Evolutionary conservation across 2,888 invertebrate species (phyloP).

Genomic region (Drosophila sordidula): DNA sequence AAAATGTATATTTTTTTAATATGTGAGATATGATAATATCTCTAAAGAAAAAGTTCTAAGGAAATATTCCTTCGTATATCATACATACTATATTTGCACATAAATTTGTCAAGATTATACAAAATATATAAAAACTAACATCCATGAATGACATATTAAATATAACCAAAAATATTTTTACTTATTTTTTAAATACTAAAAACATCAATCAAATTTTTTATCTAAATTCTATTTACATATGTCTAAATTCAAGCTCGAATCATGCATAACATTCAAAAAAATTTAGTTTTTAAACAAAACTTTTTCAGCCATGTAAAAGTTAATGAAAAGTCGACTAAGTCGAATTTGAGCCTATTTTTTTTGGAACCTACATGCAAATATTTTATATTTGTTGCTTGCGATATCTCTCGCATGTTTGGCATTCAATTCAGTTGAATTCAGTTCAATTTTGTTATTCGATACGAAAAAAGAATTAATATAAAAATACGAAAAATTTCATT

Average conservation of each 20-base stretch:
- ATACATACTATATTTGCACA: too few species aligned
- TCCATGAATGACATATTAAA: neutral
- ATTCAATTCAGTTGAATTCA: constrained; percentile 29
- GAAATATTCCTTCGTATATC: too few species aligned
- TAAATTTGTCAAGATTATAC: too few species aligned
- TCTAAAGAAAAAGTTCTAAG: too few species aligned
- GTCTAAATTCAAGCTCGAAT: neutral
- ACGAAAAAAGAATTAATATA: constrained; percentile 7
- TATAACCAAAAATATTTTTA: neutral
- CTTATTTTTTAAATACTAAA: too few species aligned
- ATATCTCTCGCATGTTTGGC: constrained; percentile 26
- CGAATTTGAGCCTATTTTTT: constrained; percentile 19
- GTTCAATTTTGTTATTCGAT: constrained; percentile 16
- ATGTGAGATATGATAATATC: too few species aligned
- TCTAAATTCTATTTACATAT: neutral
- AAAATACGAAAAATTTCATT: neutral
- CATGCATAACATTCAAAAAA: constrained; percentile 7
- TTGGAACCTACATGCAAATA: constrained; percentile 29
- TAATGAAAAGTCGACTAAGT: constrained; percentile 37
- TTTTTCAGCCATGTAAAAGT: constrained; percentile 30
- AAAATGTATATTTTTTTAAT: too few species aligned
- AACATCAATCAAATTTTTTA: neutral
- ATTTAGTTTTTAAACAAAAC: constrained; percentile 12
- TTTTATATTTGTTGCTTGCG: constrained; percentile 14
- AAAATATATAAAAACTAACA: too few species aligned